phyloP scores from a whole-genome alignment of 2,797 vertebrate species.

The Thripadectes ignobilis region DNA sequence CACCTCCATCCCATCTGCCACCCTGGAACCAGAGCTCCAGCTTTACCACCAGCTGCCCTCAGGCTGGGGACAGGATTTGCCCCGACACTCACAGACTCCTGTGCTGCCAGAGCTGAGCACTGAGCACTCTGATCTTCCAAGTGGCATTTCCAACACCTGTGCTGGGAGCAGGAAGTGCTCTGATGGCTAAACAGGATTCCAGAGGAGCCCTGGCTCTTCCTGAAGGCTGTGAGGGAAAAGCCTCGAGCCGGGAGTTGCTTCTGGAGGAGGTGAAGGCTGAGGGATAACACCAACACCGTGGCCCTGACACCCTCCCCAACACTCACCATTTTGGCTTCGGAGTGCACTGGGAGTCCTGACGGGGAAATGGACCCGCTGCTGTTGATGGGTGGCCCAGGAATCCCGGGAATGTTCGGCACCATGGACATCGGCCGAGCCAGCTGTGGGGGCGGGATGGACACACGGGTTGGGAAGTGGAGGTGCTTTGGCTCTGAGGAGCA shows the following conservation, averaged over 20 bases:
- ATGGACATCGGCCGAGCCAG: conserved; percentile 92
- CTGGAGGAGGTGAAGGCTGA: not conserved
- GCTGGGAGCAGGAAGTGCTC: not conserved
- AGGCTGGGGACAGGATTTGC: not conserved
- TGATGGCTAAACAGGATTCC: not conserved
- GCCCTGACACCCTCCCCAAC: fast-evolving
- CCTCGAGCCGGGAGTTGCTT: not conserved
- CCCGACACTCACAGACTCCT: not conserved
- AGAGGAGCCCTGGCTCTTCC: not conserved
- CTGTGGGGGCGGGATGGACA: conserved; percentile 69
- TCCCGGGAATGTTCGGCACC: conserved; percentile 98
- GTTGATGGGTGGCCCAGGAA: conserved; percentile 92
- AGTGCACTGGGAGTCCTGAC: conserved; percentile 87
- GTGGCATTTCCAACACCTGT: not conserved
- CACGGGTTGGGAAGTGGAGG: not conserved
- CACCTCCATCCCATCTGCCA: conserved; percentile 67
- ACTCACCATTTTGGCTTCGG: conserved; percentile 97
- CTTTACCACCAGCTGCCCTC: not conserved
- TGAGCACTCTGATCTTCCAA: not conserved
- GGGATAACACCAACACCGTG: fast-evolving
- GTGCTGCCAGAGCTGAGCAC: not conserved
- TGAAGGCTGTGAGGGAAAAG: not conserved
- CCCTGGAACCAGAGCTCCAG: conserved; percentile 14
- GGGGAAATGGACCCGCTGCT: conserved; percentile 90
- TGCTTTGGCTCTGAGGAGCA: not conserved